Percentiles rank a stretch among this genome's conserved stretches.
phyloP scores from a whole-genome alignment of 2,888 invertebrate genomes.

The Andrena hattorfiana region DNA sequence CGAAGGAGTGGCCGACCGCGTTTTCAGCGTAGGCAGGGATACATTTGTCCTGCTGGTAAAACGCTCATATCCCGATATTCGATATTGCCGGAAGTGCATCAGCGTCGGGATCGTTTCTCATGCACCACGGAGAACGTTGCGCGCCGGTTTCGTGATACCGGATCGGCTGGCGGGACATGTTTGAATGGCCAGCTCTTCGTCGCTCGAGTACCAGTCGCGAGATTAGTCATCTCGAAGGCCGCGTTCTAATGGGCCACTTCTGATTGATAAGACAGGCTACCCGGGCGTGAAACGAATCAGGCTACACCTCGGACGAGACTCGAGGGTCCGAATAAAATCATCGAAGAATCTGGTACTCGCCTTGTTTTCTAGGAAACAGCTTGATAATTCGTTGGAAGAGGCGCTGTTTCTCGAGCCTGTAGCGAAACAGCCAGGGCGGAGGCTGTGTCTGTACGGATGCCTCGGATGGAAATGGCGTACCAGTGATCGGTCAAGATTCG shows the following conservation, averaged over 20 bases:
- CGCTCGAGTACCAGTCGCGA: neutral
- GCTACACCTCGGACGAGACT: too few species aligned
- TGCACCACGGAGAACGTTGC: neutral
- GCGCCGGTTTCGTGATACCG: slow-evolving; percentile 10
- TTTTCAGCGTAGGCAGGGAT: slow-evolving; percentile 37
- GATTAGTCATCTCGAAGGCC: neutral
- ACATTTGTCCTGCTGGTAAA: slow-evolving; percentile 31
- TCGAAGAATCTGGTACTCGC: neutral
- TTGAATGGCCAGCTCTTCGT: neutral
- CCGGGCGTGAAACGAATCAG: neutral
- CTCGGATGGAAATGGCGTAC: slow-evolving; percentile 50
- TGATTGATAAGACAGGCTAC: neutral
- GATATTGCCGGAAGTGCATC: slow-evolving; percentile 41
- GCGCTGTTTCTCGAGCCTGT: neutral
- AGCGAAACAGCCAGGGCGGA: neutral
- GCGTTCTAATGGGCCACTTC: neutral
- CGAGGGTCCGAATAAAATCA: neutral
- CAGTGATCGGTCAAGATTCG: slow-evolving; percentile 63
- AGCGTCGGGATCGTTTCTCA: slow-evolving; percentile 34
- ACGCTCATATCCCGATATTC: slow-evolving; percentile 29
- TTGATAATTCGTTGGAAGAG: slow-evolving; percentile 25
- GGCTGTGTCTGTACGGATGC: slow-evolving; percentile 37
- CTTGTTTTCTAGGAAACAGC: slow-evolving; percentile 32
- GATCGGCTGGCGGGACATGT: slow-evolving; percentile 22
- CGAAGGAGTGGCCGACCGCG: slow-evolving; percentile 36